Base-by-base conservation (phyloP, 2,797 vertebrate species). In the Astyanax mexicanus region DNA sequence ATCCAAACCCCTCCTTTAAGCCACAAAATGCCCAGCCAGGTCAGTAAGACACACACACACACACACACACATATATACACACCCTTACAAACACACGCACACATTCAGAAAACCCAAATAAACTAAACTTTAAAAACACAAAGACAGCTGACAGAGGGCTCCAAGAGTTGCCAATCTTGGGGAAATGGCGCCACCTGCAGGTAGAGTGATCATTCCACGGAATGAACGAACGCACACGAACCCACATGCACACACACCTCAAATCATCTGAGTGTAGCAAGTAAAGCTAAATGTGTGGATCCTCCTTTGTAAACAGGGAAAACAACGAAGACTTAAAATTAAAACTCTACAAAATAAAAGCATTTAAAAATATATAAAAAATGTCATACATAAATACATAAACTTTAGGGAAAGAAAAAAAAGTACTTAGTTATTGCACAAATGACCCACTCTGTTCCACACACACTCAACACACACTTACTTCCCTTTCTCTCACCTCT, bases 341-440 rank as follows among this genome's bases (percentile, higher is more conserved):
- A 92, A 92, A 93, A 92, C 91, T 77, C 89, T 92, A 95, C 88
- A 92, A 94, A 95, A 93, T 89, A 92, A 88, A 91, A 92, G 88
- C 92, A 91, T 88, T 84, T 93, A 95, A 91, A 94, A 94, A 85
- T 90, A 87, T 85, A 85, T 21, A 80, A 85, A 72, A 58, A 66
- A n/a, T n/a, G n/a, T n/a, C n/a, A n/a, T n/a, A n/a, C n/a, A n/a
- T n/a, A n/a, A n/a, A n/a, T n/a, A n/a, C n/a, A n/a, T n/a, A n/a
- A n/a, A n/a, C n/a, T n/a, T n/a, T n/a, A n/a, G n/a, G n/a, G n/a
- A n/a, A n/a, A n/a, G n/a, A n/a, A n/a, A n/a, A n/a, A n/a, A n/a
- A n/a, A 35, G 13, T 0, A 13, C 12, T 11, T 11, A 45, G 91
- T 94, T 98, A 99, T 97, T 98, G 96, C 96, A 98, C 96, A 94